These are phyloP conservation scores for Gracilinanus agilis DNA, from an alignment of 2,113 vertebrate genomes.

Conservation along the genomic window DNA sequence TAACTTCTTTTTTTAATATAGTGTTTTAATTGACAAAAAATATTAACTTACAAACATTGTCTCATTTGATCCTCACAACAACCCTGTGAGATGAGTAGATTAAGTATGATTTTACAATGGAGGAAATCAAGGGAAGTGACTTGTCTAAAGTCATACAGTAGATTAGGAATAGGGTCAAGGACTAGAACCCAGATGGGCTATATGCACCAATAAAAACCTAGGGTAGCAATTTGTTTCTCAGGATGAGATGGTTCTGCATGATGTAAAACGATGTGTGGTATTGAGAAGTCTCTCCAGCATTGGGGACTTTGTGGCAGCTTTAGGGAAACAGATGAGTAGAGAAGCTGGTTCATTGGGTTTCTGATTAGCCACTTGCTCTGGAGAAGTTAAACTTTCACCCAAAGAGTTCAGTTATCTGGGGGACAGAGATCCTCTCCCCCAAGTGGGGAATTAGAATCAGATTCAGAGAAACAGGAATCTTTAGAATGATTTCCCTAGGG, in stretches of 20 bases:
- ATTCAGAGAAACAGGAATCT: not conserved
- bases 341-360: not conserved
- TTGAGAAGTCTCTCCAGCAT: not conserved
- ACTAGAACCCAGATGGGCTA: not conserved
- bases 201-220: not conserved
- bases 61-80: not conserved
- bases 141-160: not conserved
- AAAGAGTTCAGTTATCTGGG: slow-evolving; percentile 41
- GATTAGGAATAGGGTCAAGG: not conserved
- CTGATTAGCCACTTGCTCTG: not conserved
- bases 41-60: not conserved
- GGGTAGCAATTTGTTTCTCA: not conserved
- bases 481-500: slow-evolving; percentile 4
- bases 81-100: not conserved
- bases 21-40: not conserved
- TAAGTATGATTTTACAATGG: not conserved
- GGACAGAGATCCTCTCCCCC: not conserved
- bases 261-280: not conserved
- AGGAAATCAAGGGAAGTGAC: not conserved
- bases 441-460: not conserved
- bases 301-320: not conserved
- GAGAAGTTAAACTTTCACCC: slow-evolving; percentile 46
- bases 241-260: not conserved
- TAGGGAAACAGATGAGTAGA: not conserved
- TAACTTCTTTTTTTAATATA: not conserved